phyloP scores from a whole-genome alignment of 2,113 vertebrate genomes.

The Monopterus albus region DNA sequence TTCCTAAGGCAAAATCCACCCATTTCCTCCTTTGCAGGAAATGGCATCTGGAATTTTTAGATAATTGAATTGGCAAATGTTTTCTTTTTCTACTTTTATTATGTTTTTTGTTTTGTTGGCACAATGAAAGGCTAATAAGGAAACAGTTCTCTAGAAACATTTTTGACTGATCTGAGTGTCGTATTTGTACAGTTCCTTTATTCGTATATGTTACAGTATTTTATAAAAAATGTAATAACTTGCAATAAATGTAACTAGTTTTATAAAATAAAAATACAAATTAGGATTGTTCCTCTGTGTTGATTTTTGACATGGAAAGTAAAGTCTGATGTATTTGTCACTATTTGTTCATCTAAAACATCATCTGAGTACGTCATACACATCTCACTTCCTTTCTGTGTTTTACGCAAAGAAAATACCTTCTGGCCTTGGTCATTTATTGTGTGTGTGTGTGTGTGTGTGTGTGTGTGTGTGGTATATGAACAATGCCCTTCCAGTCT shows the following conservation, averaged over 20 bases:
- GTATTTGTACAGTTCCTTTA: conserved; percentile 76
- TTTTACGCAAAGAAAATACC: conserved; percentile 56
- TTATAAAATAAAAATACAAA: conserved; percentile 79
- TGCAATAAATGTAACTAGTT: conserved; percentile 78
- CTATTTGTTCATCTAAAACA: too few relatives aligned
- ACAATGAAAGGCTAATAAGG: conserved; percentile 1
- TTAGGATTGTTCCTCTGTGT: not conserved
- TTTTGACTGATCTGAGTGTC: too few relatives aligned
- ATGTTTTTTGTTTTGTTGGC: conserved; percentile 42
- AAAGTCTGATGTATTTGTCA: too few relatives aligned
- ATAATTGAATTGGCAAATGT: conserved; percentile 68
- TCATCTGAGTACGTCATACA: conserved; percentile 20
- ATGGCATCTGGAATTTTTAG: conserved; percentile 69
- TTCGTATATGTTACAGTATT: conserved; percentile 60
- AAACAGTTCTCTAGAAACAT: conserved; percentile 19
- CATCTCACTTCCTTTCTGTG: conserved; percentile 57
- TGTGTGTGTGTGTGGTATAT: conserved; percentile 32
- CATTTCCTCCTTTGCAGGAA: conserved; percentile 77
- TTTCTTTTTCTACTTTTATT: conserved; percentile 62
- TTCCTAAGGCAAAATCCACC: conserved; percentile 64
- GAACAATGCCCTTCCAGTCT: conserved; percentile 67
- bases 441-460: conserved; percentile 27
- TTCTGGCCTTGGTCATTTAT: conserved; percentile 47
- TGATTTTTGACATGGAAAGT: not conserved
- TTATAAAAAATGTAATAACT: conserved; percentile 59